Conservation (phyloP, 2,888 invertebrate species). For the Cataglyphis rosenhaueri region DNA sequence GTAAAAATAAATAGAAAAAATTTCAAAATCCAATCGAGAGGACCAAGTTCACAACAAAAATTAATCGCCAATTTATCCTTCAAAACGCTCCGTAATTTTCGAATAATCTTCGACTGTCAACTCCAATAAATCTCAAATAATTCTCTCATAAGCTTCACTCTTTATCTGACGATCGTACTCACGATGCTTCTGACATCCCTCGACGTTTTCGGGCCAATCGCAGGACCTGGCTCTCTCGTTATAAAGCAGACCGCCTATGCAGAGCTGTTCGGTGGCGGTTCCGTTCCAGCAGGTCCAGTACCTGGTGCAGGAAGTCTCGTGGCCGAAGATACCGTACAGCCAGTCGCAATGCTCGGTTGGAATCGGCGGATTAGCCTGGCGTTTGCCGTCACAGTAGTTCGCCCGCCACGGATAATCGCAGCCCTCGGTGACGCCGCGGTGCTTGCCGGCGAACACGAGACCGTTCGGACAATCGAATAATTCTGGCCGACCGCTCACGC, state of each 20-base stretch:
- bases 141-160: neutral
- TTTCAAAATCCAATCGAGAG: neutral
- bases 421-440: constrained; percentile 94
- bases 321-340: constrained; percentile 97
- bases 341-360: constrained; percentile 96
- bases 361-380: constrained; percentile 93
- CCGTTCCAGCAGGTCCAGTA: constrained; percentile 99
- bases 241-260: constrained; percentile 96
- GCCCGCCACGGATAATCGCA: constrained; percentile 96
- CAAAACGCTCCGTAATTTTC: neutral
- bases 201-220: constrained; percentile 97
- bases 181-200: constrained; percentile 98
- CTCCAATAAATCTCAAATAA: neutral
- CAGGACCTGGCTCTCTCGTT: constrained; percentile 96
- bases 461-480: constrained; percentile 97
- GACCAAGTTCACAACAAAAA: neutral
- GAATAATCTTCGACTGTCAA: neutral
- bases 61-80: neutral
- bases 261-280: constrained; percentile 95
- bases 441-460: constrained; percentile 95
- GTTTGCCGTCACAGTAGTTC: constrained; percentile 94
- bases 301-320: constrained; percentile 96
- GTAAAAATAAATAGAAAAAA: neutral
- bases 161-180: constrained; percentile 85
- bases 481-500: constrained; percentile 93